Evolutionary conservation across 2,113 vertebrate species (phyloP), one percentile per base, ranked within the genome.

Genomic region (Oriolus oriolus): DNA sequence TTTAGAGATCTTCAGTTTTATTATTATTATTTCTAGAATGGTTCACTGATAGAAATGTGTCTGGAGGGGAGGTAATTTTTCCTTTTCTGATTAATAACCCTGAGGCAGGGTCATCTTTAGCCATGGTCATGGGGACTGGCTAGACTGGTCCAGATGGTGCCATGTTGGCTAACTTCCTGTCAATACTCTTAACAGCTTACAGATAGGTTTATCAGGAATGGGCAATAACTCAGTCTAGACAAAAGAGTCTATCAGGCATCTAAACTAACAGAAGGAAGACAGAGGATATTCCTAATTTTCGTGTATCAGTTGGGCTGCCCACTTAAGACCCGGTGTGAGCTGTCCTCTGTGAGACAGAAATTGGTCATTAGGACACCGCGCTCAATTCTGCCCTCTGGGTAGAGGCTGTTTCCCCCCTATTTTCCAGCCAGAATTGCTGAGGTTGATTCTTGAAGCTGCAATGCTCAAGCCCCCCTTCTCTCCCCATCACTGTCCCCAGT

Each of bases 161-260:
- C 85, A 49, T 59, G 85, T 80, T 95, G 95, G 90, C 85, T 93
- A 92, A 96, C 95, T 96, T 96, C 90, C 95, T 96, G 90, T 92
- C 96, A 97, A 97, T 97, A 96, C 95, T 96, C 96, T 96, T 97
- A 97, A 96, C 92, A 96, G 95, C 96, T 97, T 97, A 97, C 83
- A 71, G 93, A 92, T 65, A 91, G 92, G 85, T 96, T 97, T 96
- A 96, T 94, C 90, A 86, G 90, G 79, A 97, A 60, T 0, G 2
- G 92, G 88, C 85, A 88, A 70, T 70, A 96, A 76, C 92, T 94
- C 93, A 64, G 95, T 96, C 96, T 97, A 96, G 96, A 97, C 96
- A 92, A 93, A 89, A 86, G 92, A 88, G 44, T 95, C 90, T 84
- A 86, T 56, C 85, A 86, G 88, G 73, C 88, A 84, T 56, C 93